Conservation (phyloP, 2,888 invertebrate species). For the Patella depressa region DNA sequence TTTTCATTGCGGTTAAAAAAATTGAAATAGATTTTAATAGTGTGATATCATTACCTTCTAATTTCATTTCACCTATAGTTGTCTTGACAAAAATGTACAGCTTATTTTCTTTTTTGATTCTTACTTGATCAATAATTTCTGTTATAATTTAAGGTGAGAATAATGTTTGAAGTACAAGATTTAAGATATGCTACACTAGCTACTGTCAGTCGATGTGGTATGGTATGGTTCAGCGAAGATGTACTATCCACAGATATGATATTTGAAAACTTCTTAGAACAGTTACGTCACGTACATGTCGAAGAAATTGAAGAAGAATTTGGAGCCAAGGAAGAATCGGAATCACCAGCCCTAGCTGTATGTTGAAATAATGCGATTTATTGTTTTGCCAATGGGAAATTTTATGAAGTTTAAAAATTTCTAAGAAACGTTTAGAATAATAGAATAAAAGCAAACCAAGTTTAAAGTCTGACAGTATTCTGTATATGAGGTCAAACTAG, state of each 20-base stretch:
- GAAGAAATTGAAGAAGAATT: conserved; percentile 69
- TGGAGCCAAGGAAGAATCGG: conserved; percentile 57
- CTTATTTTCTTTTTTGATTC: neutral
- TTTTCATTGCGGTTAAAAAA: too few relatives aligned
- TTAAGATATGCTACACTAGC: conserved; percentile 97
- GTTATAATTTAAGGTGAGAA: conserved; percentile 66
- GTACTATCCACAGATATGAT: conserved; percentile 99
- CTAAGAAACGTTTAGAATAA: neutral
- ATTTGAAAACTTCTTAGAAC: conserved; percentile 93
- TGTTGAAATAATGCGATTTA: neutral
- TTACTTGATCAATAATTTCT: too few relatives aligned
- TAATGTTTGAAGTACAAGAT: conserved; percentile 86
- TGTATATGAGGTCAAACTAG: too few relatives aligned
- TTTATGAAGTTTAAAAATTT: neutral
- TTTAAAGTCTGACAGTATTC: too few relatives aligned
- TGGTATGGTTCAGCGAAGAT: conserved; percentile 99
- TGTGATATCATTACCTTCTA: too few relatives aligned
- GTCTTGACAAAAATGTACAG: neutral
- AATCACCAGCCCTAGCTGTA: conserved; percentile 66
- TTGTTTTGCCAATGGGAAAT: neutral
- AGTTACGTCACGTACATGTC: conserved; percentile 78
- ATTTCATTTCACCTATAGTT: too few relatives aligned
- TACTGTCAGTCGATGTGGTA: conserved; percentile 99
- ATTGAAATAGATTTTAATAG: too few relatives aligned
- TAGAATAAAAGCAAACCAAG: neutral